phyloP scores from a whole-genome alignment of 2,113 vertebrate genomes.

The Baryphthengus martii region DNA sequence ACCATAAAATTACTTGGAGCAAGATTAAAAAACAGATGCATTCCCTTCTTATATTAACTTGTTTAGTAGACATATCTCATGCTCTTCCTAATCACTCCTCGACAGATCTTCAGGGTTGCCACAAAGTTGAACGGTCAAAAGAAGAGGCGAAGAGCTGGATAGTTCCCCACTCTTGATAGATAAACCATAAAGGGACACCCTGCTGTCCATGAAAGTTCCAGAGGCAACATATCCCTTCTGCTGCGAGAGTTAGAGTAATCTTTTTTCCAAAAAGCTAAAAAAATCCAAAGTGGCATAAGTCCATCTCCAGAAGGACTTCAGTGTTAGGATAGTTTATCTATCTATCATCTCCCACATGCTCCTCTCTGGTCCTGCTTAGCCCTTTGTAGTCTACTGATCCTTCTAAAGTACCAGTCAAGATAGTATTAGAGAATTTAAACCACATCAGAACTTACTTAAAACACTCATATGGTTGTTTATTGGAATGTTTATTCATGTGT shows the following conservation, averaged over 20 bases:
- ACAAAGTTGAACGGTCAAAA: neutral
- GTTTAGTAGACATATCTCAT: neutral
- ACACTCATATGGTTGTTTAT: neutral
- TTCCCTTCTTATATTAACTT: neutral
- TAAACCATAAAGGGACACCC: neutral
- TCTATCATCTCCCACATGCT: neutral
- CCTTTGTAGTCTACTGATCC: neutral
- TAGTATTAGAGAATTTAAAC: neutral
- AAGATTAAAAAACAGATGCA: neutral
- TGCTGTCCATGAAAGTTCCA: neutral
- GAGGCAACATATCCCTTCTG: neutral
- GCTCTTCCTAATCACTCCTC: neutral
- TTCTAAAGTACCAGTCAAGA: neutral
- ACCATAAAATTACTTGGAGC: neutral
- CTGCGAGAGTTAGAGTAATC: neutral
- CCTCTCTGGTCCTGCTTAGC: neutral
- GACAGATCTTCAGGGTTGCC: neutral
- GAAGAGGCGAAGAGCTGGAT: neutral
- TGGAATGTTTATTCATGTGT: neutral
- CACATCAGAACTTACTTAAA: neutral
- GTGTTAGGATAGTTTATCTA: neutral
- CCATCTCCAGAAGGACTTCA: neutral
- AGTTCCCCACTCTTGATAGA: neutral
- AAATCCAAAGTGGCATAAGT: neutral
- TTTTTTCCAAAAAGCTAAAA: neutral